Evolutionary conservation across 2,113 vertebrate genomes (phyloP).

Genomic region (Leucopsar rothschildi): DNA sequence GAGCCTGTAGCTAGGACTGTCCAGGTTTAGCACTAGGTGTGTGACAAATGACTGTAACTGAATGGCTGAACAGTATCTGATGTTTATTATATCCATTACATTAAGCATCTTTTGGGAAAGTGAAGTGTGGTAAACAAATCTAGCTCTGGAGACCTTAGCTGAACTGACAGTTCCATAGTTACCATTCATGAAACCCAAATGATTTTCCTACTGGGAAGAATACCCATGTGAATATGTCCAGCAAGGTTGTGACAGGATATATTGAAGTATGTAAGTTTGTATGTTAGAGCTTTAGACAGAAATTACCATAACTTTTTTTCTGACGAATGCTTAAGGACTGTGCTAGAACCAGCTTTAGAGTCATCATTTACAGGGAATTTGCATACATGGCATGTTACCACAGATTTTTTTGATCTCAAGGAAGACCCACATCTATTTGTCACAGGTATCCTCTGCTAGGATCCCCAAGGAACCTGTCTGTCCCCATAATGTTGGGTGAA

Average conservation of each 20-base stretch:
- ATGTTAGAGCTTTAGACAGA: not conserved
- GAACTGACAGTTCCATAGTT: not conserved
- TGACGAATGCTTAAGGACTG: not conserved
- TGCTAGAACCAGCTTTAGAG: not conserved
- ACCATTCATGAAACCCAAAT: not conserved
- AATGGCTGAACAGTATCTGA: not conserved
- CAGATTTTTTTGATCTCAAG: not conserved
- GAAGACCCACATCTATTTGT: not conserved
- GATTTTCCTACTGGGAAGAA: not conserved
- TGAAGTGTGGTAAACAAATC: not conserved
- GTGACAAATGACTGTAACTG: not conserved
- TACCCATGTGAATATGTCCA: not conserved
- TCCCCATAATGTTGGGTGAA: not conserved
- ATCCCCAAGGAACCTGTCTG: not conserved
- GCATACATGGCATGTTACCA: not conserved
- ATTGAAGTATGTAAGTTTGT: not conserved
- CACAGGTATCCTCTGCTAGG: rapidly evolving
- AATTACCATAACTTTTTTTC: not conserved
- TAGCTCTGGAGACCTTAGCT: not conserved
- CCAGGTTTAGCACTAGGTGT: not conserved
- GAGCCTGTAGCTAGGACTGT: not conserved
- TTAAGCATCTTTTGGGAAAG: not conserved
- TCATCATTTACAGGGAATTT: not conserved
- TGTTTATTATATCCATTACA: not conserved
- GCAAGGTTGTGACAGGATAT: not conserved